Conservation (phyloP, 2,113 vertebrate genomes). For the Saimiri boliviensis region DNA sequence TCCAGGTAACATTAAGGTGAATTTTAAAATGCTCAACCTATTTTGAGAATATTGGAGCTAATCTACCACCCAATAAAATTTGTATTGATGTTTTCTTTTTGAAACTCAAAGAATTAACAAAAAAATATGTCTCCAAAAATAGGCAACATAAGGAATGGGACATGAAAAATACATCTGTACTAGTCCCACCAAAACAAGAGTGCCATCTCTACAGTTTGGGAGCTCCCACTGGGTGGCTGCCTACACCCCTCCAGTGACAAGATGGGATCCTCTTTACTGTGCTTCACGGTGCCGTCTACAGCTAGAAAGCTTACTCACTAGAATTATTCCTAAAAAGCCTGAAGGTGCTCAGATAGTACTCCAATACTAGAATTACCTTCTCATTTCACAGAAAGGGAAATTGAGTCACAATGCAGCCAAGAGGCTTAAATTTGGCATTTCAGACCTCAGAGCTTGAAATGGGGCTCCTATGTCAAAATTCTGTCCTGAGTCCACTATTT, state of each 20-base stretch:
- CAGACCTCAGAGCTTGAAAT: background rate
- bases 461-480: background rate
- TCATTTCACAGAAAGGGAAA: background rate
- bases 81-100: background rate
- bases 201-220: background rate
- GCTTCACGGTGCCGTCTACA: fast-evolving
- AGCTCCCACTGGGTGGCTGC: background rate
- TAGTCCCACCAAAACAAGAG: background rate
- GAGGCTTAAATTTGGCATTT: background rate
- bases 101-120: background rate
- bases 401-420: background rate
- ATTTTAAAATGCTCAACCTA: conserved; percentile 24
- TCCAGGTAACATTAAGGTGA: background rate
- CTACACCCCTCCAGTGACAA: background rate
- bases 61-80: background rate
- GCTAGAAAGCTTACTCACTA: background rate
- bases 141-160: background rate
- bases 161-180: background rate
- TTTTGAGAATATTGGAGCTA: background rate
- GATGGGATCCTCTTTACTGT: background rate
- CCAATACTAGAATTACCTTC: background rate
- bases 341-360: background rate
- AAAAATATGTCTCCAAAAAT: background rate
- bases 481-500: background rate
- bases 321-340: background rate